phyloP scores from a whole-genome alignment of 2,797 vertebrate species.

The Schizothorax lantsangensis region DNA sequence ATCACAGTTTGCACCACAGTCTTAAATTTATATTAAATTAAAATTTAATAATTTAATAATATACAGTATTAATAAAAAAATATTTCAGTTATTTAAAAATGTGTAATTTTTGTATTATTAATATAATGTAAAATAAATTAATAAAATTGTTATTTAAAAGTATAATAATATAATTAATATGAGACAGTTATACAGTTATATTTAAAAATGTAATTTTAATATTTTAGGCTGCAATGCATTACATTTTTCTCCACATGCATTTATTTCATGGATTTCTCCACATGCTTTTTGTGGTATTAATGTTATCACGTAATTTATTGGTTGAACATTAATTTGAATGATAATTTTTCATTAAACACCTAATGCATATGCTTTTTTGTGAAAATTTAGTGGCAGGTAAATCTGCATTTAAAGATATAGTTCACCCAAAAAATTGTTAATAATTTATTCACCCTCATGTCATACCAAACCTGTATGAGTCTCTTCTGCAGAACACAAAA shows the following conservation, averaged over 20 bases:
- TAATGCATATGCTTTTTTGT: neutral
- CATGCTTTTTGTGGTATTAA: neutral
- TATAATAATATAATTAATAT: neutral
- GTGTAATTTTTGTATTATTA: too few relatives aligned
- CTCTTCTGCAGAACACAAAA: neutral
- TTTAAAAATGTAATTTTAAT: neutral
- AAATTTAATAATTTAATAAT: too few relatives aligned
- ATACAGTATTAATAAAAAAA: too few relatives aligned
- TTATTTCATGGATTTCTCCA: neutral
- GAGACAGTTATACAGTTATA: neutral
- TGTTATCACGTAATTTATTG: neutral
- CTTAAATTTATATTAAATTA: neutral
- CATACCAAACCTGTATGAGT: neutral
- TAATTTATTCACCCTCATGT: neutral
- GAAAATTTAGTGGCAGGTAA: neutral
- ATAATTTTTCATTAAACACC: neutral
- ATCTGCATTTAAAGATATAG: constrained; percentile 4
- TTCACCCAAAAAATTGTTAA: neutral
- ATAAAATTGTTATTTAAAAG: neutral
- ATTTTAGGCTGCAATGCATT: neutral
- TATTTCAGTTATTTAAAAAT: too few relatives aligned
- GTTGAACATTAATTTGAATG: neutral
- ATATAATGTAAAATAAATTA: neutral
- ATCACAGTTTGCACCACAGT: neutral
- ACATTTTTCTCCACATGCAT: neutral